Percentiles rank a stretch among this genome's conserved stretches.
phyloP scores from a whole-genome alignment of 2,888 invertebrate genomes.

The Chymomyza fuscimana region DNA sequence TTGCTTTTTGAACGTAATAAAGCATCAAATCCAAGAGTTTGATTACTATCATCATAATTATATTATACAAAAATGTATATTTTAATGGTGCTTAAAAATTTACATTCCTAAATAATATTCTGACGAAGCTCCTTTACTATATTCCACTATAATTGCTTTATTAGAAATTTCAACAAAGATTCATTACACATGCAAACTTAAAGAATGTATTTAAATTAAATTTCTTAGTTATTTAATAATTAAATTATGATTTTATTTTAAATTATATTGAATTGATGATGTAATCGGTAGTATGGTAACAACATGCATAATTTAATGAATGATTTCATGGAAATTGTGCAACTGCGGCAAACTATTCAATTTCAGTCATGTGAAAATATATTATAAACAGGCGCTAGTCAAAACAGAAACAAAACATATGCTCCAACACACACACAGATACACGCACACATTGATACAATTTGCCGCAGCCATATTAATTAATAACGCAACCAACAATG shows the following conservation, averaged over 20 bases:
- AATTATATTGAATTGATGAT: background rate
- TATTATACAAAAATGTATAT: no score
- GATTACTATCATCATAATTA: no score
- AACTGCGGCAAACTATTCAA: conserved; percentile 68
- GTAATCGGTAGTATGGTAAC: background rate
- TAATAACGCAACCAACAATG: conserved; percentile 71
- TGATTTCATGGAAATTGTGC: conserved; percentile 62
- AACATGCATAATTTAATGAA: conserved; percentile 48
- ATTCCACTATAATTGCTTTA: no score
- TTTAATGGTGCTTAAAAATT: no score
- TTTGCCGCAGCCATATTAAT: conserved; percentile 64
- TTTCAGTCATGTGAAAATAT: conserved; percentile 71
- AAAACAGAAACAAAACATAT: conserved; percentile 19
- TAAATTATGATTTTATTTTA: background rate
- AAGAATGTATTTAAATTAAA: no score
- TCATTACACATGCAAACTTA: no score
- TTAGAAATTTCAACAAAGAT: no score
- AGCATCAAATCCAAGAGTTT: no score
- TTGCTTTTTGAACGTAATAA: no score
- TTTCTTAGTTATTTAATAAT: background rate
- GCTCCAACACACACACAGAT: background rate
- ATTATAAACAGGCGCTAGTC: conserved; percentile 50
- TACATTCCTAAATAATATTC: no score
- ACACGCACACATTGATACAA: conserved; percentile 24
- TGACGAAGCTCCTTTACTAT: no score